phyloP scores from a whole-genome alignment of 1,140 invertebrate species.

The Leptinotarsa lineolata region DNA sequence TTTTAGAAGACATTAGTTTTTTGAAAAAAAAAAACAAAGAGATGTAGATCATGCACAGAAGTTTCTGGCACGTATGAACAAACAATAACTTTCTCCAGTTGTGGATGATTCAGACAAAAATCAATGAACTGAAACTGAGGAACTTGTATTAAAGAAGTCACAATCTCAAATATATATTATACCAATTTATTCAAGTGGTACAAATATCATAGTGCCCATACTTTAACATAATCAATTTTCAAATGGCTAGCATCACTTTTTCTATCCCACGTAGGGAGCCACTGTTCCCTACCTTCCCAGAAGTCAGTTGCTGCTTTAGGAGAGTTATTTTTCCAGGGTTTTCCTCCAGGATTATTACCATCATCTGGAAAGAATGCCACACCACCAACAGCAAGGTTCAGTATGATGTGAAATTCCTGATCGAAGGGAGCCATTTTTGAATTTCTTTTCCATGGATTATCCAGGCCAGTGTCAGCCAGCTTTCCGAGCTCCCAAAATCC shows the following conservation, averaged over 20 bases:
- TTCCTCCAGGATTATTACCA: constrained; percentile 47
- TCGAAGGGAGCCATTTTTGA: constrained; percentile 63
- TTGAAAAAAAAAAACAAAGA: too few species aligned
- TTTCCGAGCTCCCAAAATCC: constrained; percentile 44
- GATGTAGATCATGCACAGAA: too few species aligned
- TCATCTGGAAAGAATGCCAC: constrained; percentile 58
- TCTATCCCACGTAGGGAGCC: constrained; percentile 60
- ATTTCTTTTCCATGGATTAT: constrained; percentile 55
- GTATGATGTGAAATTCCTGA: constrained; percentile 68
- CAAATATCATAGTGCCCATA: constrained; percentile 60
- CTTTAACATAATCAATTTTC: constrained; percentile 65
- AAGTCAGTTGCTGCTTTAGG: constrained; percentile 55
- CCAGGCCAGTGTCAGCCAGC: constrained; percentile 18
- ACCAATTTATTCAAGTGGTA: too few species aligned
- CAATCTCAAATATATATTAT: too few species aligned
- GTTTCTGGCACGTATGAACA: too few species aligned
- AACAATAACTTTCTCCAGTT: too few species aligned
- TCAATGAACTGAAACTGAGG: too few species aligned
- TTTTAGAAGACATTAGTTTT: too few species aligned
- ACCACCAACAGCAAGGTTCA: constrained; percentile 60
- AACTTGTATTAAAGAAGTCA: too few species aligned
- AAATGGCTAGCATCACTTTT: constrained; percentile 56
- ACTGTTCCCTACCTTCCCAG: constrained; percentile 56
- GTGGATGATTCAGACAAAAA: too few species aligned
- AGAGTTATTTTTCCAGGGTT: constrained; percentile 59